These are phyloP conservation scores for Solenopsis invicta DNA, from an alignment of 1,140 invertebrate genomes.

Conservation along the genomic window DNA sequence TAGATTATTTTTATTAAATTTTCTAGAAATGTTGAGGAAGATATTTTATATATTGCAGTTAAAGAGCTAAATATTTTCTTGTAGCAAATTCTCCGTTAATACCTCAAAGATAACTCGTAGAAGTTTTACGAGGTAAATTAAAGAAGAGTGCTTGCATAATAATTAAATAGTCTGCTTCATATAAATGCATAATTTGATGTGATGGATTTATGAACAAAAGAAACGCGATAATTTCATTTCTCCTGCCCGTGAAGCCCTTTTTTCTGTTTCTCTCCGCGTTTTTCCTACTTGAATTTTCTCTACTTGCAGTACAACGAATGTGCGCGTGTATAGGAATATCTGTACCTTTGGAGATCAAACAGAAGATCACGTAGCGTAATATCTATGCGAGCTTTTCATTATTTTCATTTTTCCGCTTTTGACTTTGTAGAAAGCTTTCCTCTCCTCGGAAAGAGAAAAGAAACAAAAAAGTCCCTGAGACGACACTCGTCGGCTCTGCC, in stretches of 20 bases:
- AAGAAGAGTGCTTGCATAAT: background rate
- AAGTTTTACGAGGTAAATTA: constrained; percentile 8
- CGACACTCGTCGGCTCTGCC: background rate
- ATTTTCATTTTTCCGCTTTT: constrained; percentile 3
- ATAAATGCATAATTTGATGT: background rate
- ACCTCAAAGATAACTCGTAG: background rate
- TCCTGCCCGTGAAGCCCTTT: background rate
- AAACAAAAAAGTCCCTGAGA: background rate
- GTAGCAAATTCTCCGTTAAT: background rate
- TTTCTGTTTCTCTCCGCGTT: background rate
- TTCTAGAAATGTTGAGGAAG: background rate
- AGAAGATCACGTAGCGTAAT: constrained; percentile 16
- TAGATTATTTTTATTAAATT: background rate
- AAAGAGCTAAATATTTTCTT: background rate
- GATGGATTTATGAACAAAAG: background rate
- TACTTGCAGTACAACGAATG: background rate
- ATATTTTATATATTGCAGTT: background rate
- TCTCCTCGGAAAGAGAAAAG: background rate
- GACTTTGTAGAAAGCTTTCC: background rate
- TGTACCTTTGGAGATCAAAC: constrained; percentile 10
- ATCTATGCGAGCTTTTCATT: constrained; percentile 37
- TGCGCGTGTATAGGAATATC: background rate
- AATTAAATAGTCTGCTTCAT: background rate
- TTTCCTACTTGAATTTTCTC: background rate
- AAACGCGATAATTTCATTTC: constrained; percentile 26